Conservation (phyloP, 2,888 invertebrate genomes). For the Cheilosia vulpina region DNA sequence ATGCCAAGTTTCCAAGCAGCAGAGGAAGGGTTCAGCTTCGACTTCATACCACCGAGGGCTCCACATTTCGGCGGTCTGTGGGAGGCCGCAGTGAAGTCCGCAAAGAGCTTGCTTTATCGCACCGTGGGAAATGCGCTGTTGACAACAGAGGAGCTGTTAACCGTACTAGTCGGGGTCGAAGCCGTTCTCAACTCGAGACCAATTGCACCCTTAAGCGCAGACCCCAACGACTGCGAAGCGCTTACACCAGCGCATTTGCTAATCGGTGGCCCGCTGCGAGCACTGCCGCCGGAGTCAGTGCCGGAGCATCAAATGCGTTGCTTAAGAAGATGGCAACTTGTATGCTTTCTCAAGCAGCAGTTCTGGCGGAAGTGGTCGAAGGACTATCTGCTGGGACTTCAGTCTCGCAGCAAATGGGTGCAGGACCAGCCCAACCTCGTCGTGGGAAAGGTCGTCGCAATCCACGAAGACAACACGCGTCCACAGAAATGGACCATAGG, state of each 20-base stretch:
- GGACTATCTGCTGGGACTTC: slow-evolving; percentile 58
- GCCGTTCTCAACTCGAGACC: slow-evolving; percentile 76
- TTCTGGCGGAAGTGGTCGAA: slow-evolving; percentile 52
- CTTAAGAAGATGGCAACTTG: slow-evolving; percentile 41
- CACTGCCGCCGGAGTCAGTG: slow-evolving; percentile 14
- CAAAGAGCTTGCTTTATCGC: slow-evolving; percentile 62
- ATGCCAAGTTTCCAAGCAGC: slow-evolving; percentile 20
- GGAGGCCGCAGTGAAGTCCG: slow-evolving; percentile 72
- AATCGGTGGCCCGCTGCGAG: slow-evolving; percentile 63
- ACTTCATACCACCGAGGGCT: slow-evolving; percentile 64
- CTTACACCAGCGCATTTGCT: slow-evolving; percentile 68
- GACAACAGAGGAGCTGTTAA: slow-evolving; percentile 67
- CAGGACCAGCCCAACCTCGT: slow-evolving; percentile 37
- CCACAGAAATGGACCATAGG: slow-evolving; percentile 54
- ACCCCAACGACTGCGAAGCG: slow-evolving; percentile 73
- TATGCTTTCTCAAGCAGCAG: slow-evolving; percentile 45
- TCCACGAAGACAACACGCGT: slow-evolving; percentile 38
- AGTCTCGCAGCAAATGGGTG: slow-evolving; percentile 50
- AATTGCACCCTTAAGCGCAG: slow-evolving; percentile 58
- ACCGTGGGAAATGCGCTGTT: slow-evolving; percentile 53
- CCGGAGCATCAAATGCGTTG: slow-evolving; percentile 13
- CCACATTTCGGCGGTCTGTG: slow-evolving; percentile 55
- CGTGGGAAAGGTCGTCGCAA: slow-evolving; percentile 37
- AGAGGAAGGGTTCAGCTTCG: slow-evolving; percentile 58
- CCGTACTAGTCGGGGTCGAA: slow-evolving; percentile 73